A percentile compares a stretch with the other conserved stretches of the same genome.
Conservation (phyloP, 2,113 vertebrate species). For the Psephotus haematonotus region DNA sequence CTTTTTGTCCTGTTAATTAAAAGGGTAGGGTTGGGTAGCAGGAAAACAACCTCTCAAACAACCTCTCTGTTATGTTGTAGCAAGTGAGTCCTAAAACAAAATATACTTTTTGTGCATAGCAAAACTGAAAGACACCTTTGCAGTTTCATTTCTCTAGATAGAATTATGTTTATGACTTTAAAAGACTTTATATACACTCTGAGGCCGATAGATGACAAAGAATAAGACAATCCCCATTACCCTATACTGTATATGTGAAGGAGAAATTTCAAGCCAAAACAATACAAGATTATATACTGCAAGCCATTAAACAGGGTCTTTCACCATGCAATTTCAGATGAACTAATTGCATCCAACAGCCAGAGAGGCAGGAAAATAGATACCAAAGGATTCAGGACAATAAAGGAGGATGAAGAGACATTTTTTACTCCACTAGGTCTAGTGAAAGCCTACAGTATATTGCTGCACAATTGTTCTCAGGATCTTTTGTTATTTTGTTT, state of each 20-base stretch:
- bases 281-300: neutral
- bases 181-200: neutral
- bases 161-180: neutral
- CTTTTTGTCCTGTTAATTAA: neutral
- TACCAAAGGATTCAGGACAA: neutral
- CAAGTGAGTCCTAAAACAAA: neutral
- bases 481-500: conserved; percentile 40
- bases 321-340: neutral
- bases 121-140: neutral
- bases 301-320: neutral
- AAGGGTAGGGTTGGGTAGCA: neutral
- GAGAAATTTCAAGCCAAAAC: neutral
- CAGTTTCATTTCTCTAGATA: neutral
- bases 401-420: neutral
- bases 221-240: neutral
- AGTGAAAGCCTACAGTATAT: neutral
- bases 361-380: neutral
- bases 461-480: conserved; percentile 14
- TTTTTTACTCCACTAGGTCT: neutral
- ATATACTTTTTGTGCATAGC: neutral
- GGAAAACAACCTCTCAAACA: neutral
- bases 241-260: neutral
- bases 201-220: neutral
- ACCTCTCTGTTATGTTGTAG: neutral
- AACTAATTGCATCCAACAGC: neutral